Evolutionary conservation across 2,113 vertebrate species (phyloP).

Genomic region (Melanostigma gelatinosum): DNA sequence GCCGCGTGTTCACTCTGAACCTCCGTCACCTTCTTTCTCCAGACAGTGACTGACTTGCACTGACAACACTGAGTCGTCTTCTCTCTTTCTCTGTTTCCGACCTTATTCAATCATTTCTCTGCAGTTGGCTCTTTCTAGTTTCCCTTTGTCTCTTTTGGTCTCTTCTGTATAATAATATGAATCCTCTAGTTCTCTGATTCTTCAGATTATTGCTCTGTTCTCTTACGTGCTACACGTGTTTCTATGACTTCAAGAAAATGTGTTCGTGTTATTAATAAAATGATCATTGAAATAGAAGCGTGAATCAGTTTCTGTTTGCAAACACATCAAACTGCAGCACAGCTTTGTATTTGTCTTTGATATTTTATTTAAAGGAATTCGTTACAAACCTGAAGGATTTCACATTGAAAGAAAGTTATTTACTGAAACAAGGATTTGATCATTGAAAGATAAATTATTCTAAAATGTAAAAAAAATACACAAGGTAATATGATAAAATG

Average conservation of each 20-base stretch:
- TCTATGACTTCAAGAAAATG: slow-evolving; percentile 81
- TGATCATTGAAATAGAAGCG: slow-evolving; percentile 73
- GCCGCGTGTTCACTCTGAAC: neutral
- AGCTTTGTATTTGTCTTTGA: neutral
- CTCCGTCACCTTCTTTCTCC: slow-evolving; percentile 15
- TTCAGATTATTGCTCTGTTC: slow-evolving; percentile 76
- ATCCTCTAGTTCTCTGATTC: slow-evolving; percentile 77
- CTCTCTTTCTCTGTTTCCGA: slow-evolving; percentile 52
- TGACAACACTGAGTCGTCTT: slow-evolving; percentile 72
- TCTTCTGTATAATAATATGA: slow-evolving; percentile 65
- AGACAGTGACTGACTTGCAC: slow-evolving; percentile 59
- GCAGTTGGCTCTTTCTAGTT: slow-evolving; percentile 67
- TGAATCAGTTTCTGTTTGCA: slow-evolving; percentile 4
- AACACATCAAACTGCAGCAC: neutral
- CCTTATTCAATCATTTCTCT: slow-evolving; percentile 62
- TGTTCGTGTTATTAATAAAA: slow-evolving; percentile 85
- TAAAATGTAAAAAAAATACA: no score
- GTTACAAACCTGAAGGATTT: no score
- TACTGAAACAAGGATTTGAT: no score
- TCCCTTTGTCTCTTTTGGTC: slow-evolving; percentile 50
- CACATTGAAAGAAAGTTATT: no score
- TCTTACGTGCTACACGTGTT: slow-evolving; percentile 81
- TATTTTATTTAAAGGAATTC: no score
- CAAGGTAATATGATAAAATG: no score
- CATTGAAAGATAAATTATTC: no score